Evolutionary conservation across 2,113 vertebrate genomes (phyloP).

Genomic region (Xiphophorus couchianus): DNA sequence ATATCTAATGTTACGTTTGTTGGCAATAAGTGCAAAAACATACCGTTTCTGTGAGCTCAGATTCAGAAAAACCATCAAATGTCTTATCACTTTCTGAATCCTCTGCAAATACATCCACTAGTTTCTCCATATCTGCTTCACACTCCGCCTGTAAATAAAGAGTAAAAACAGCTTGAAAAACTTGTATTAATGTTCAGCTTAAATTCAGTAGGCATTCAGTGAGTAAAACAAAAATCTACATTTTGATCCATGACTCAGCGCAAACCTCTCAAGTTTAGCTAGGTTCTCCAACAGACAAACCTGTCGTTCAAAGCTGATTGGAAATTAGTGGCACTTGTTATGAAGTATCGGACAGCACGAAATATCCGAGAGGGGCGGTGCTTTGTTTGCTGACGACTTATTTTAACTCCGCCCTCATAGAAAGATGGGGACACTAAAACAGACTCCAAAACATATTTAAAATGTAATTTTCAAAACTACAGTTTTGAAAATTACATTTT

Average conservation of each 20-base stretch:
- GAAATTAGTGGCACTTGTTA: conserved; percentile 8
- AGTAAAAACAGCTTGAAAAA: background rate
- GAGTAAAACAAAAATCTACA: background rate
- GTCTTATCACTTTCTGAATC: conserved; percentile 67
- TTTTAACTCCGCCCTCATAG: conserved; percentile 5
- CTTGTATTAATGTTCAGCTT: rapidly evolving
- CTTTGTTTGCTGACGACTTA: too few relatives aligned
- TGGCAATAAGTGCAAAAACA: background rate
- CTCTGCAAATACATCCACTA: conserved; percentile 66
- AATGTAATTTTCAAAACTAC: too few relatives aligned
- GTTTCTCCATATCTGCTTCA: conserved; percentile 11
- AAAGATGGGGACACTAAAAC: background rate
- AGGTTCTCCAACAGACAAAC: background rate
- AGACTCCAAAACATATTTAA: too few relatives aligned
- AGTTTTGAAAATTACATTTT: too few relatives aligned
- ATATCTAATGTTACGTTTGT: background rate
- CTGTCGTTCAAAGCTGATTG: conserved; percentile 1
- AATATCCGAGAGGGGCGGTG: background rate
- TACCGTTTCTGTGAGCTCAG: conserved; percentile 60
- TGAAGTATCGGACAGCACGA: background rate
- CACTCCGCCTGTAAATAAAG: background rate
- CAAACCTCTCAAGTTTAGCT: background rate
- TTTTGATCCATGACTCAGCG: background rate
- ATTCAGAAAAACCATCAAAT: conserved; percentile 78
- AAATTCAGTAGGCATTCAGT: background rate